Percentiles rank a stretch among this genome's conserved stretches.
phyloP scores from a whole-genome alignment of 1,140 invertebrate genomes.

The Drosophila sproati region DNA sequence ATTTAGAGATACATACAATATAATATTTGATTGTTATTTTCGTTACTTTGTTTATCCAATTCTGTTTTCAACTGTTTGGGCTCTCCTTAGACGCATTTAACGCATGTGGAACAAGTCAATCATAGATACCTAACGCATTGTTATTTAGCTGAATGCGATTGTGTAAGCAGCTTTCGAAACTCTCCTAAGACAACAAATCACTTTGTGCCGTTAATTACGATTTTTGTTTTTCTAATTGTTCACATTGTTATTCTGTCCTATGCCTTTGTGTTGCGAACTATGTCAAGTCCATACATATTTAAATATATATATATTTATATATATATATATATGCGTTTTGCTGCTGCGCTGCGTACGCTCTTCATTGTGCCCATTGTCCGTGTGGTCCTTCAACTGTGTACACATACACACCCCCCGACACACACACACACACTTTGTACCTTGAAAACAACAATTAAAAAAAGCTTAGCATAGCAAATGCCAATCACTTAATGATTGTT shows the following conservation, averaged over 20 bases:
- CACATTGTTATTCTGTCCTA: conserved; percentile 28
- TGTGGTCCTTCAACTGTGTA: conserved; percentile 23
- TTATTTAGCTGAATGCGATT: conserved; percentile 84
- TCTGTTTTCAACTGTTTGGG: conserved; percentile 30
- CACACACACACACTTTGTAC: conserved; percentile 14
- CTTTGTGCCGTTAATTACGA: conserved; percentile 25
- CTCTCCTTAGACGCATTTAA: conserved; percentile 59
- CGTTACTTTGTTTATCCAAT: conserved; percentile 44
- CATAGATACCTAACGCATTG: conserved; percentile 81
- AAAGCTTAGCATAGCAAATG: conserved; percentile 27
- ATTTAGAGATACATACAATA: conserved; percentile 18
- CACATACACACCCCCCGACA: neutral
- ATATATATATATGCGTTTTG: conserved; percentile 18
- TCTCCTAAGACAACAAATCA: conserved; percentile 32
- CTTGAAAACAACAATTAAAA: conserved; percentile 10
- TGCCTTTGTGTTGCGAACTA: conserved; percentile 39
- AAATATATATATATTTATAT: conserved; percentile 1
- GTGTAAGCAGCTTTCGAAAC: conserved; percentile 75
- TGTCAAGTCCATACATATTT: conserved; percentile 46
- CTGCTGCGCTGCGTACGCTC: conserved; percentile 25
- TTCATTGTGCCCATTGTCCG: conserved; percentile 27
- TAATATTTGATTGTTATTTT: conserved; percentile 49
- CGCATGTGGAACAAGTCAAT: conserved; percentile 80
- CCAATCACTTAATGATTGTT: neutral
- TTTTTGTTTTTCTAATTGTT: conserved; percentile 24